Evolutionary conservation across 2,888 invertebrate species (phyloP), one percentile per base, ranked within the genome.

Genomic region (Drosophila vallismaia): DNA sequence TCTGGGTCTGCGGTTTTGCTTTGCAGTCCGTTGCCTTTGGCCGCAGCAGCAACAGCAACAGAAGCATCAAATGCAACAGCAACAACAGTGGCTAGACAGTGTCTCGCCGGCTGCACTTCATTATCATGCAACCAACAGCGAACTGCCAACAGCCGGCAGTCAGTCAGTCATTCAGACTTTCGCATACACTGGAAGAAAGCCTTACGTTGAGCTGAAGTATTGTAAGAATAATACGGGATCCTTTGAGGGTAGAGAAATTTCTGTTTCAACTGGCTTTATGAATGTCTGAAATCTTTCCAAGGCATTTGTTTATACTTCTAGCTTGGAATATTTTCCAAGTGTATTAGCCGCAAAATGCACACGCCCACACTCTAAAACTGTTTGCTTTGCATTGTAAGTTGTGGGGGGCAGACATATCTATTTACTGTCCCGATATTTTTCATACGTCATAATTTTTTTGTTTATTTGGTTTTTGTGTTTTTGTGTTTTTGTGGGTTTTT

Each of bases 81-180:
- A 46, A 45, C 60, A 60, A 33, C 77, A 59, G 77, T 82, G 89
- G 90, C 89, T 90, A 89, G 89, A 89, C 89, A 89, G 74, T 89
- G 89, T 89, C 89, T 89, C 84, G 89, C 90, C 89, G 87, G 84
- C 71, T 88, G 89, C 88, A 89, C 88, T 89, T 88, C 88, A 89
- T 88, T 84, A 86, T 87, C 88, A 85, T 88, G 82, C 77, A 81
- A 84, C 84, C 74, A 79, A 66, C 63, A 76, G 64, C 79, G 67
- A 82, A 75, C 86, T 64, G 69, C 42, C 45, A 53, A 60, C 49
- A 54, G 79, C 63, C 58, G 53, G 45, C 57, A 49, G 69, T 24
- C 55, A 72, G 58, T 60, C 53, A 63, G 80, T 55, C 66, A 70
- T 66, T 67, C 75, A 72, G 66, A 70, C 64, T 54, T 69, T 53